Evolutionary conservation across 2,888 invertebrate species (phyloP).

Genomic region (Leucophenga montana): DNA sequence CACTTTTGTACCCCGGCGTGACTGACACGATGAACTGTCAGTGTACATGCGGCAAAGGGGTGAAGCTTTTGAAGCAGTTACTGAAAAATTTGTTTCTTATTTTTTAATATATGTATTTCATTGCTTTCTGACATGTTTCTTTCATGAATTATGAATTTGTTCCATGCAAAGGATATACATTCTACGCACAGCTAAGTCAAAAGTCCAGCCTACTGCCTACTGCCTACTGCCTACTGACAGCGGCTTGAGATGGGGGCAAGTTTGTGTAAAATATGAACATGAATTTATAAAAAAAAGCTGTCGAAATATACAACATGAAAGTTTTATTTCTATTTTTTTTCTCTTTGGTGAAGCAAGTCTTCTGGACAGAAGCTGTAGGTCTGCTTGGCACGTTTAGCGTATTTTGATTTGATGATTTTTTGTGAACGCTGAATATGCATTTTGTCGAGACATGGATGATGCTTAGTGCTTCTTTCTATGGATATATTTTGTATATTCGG

Average conservation of each 20-base stretch:
- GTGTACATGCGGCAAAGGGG: background rate
- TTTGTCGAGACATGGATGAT: no score
- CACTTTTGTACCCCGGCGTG: background rate
- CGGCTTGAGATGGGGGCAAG: background rate
- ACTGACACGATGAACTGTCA: slow-evolving; percentile 18
- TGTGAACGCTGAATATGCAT: background rate
- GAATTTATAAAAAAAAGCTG: no score
- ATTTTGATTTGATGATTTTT: background rate
- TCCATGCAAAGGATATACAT: slow-evolving; percentile 52
- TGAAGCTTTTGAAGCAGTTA: background rate
- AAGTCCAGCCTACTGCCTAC: background rate
- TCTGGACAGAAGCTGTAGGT: no score
- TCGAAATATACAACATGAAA: no score
- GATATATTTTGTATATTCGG: no score
- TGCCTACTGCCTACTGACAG: no score
- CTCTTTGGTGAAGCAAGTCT: no score
- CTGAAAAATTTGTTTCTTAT: slow-evolving; percentile 34
- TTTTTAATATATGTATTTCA: slow-evolving; percentile 40
- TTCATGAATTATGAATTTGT: slow-evolving; percentile 64
- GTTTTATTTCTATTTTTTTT: no score
- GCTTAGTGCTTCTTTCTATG: no score
- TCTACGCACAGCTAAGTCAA: no score
- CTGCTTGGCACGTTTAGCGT: background rate
- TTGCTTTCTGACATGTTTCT: slow-evolving; percentile 42
- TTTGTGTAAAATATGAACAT: background rate